Conservation (phyloP, 2,797 vertebrate species). For the Macropus fuliginosus region DNA sequence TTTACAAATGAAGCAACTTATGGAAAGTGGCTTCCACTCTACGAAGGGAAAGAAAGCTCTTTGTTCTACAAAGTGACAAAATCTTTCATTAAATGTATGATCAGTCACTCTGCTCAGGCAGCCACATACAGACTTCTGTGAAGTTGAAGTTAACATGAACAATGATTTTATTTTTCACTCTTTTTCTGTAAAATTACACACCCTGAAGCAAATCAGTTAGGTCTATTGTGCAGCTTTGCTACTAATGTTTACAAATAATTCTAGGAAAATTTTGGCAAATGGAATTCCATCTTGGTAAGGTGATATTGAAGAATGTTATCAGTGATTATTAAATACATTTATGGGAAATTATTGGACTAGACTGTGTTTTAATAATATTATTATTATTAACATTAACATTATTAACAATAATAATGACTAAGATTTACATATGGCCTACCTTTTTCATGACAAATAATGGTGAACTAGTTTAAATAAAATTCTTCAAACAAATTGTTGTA, state of each 20-base stretch:
- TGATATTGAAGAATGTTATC: background rate
- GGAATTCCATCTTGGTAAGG: background rate
- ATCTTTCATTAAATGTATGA: background rate
- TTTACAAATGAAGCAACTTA: background rate
- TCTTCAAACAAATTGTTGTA: conserved; percentile 27
- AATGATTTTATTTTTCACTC: conserved; percentile 23
- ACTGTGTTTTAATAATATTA: background rate
- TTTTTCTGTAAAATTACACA: background rate
- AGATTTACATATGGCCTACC: background rate
- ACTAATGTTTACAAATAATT: background rate
- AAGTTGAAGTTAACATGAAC: conserved; percentile 8
- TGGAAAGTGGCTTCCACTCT: background rate
- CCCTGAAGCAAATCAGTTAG: conserved; percentile 36
- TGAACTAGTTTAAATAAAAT: conserved; percentile 1
- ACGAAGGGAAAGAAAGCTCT: background rate
- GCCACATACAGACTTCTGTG: background rate
- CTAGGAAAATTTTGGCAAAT: background rate
- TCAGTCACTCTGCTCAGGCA: background rate
- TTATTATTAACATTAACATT: too few species aligned
- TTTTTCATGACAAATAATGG: conserved; percentile 30
- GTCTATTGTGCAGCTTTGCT: conserved; percentile 42
- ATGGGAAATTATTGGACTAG: too few species aligned
- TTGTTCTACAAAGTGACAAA: background rate
- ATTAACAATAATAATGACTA: background rate
- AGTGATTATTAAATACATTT: background rate